These are phyloP conservation scores for Sitta carolinensis DNA, from an alignment of 2,797 vertebrate genomes.

Conservation along the genomic window DNA sequence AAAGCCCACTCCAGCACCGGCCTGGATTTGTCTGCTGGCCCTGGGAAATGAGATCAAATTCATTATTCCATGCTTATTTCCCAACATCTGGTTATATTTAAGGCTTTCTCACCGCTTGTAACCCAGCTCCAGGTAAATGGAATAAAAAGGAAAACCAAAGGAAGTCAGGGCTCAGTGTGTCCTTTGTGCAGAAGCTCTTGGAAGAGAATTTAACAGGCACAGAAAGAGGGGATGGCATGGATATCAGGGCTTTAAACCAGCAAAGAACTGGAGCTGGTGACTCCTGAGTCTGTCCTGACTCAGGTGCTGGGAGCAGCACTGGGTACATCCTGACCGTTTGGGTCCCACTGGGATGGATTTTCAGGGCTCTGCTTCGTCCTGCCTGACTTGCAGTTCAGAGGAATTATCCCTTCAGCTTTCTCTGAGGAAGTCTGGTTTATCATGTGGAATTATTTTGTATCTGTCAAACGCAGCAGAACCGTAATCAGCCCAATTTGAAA, in stretches of 20 bases:
- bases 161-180: neutral
- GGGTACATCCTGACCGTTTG: neutral
- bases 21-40: neutral
- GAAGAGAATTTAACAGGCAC: neutral
- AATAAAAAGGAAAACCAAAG: neutral
- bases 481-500: slow-evolving; percentile 43
- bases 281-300: neutral
- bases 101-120: neutral
- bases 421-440: neutral
- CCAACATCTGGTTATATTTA: neutral
- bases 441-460: neutral
- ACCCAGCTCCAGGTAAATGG: neutral
- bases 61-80: neutral
- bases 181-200: neutral
- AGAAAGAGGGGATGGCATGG: neutral
- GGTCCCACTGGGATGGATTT: neutral
- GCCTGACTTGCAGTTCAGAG: neutral
- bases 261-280: neutral
- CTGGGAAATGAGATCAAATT: neutral
- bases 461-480: slow-evolving; percentile 38
- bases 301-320: neutral
- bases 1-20: neutral
- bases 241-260: neutral
- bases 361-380: neutral
- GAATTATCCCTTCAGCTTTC: neutral